Conservation (phyloP, 2,113 vertebrate genomes). For the Phaethornis superciliosus region DNA sequence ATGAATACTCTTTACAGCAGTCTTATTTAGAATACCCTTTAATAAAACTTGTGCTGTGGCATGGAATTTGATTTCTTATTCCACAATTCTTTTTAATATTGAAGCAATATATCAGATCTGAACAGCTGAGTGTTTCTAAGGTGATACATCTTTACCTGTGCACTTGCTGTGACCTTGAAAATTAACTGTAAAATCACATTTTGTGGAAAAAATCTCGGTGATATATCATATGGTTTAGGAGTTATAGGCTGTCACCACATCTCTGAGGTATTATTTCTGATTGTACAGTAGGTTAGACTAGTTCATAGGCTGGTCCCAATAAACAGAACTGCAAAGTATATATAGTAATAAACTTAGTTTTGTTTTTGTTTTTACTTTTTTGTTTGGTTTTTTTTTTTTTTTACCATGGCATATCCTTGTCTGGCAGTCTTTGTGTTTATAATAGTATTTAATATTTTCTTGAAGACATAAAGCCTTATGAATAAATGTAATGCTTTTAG, state of each 20-base stretch:
- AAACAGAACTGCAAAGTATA: neutral
- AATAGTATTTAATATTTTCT: neutral
- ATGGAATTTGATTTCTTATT: neutral
- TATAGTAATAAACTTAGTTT: neutral
- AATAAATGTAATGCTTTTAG: neutral
- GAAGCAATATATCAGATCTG: neutral
- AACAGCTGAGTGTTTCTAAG: neutral
- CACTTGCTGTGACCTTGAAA: neutral
- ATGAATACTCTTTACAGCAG: neutral
- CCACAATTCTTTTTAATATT: neutral
- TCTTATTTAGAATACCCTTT: neutral
- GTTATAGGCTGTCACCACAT: neutral
- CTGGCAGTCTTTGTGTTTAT: neutral
- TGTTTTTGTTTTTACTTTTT: too few species aligned
- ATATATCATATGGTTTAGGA: neutral
- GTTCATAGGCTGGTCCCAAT: neutral
- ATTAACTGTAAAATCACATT: neutral
- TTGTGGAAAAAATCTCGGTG: neutral
- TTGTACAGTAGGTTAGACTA: neutral
- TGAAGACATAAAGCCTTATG: neutral
- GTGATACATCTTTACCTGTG: neutral
- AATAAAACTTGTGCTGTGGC: neutral
- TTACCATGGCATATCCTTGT: neutral
- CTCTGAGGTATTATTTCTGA: neutral
- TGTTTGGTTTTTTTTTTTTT: too few species aligned